phyloP scores from a whole-genome alignment of 2,113 vertebrate genomes.

The Syrrhaptes paradoxus region DNA sequence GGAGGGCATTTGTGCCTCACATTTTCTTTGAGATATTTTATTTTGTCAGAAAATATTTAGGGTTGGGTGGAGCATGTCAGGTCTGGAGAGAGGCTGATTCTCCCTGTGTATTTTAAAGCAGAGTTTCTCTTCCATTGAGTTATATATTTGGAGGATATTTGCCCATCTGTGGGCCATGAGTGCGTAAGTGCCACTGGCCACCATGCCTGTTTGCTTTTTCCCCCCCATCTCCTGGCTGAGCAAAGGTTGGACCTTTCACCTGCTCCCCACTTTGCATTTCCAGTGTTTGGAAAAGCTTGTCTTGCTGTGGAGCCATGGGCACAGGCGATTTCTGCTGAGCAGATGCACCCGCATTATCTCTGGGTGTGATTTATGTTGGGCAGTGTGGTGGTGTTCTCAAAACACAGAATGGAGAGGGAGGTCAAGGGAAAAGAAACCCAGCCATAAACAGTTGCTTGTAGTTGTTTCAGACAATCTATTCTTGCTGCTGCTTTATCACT shows the following conservation, averaged over 20 bases:
- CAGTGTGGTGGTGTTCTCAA: background rate
- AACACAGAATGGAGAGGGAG: background rate
- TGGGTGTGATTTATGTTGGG: background rate
- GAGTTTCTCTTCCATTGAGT: background rate
- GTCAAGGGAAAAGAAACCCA: background rate
- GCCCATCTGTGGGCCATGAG: fast-evolving
- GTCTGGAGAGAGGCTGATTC: background rate
- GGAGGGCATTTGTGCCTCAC: background rate
- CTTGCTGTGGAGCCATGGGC: background rate
- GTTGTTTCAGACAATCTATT: background rate
- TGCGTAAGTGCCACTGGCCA: background rate
- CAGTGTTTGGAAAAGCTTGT: background rate
- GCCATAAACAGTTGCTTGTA: background rate
- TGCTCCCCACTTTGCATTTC: background rate
- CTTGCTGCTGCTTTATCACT: background rate
- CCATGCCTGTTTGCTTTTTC: background rate
- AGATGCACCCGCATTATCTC: background rate
- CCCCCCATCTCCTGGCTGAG: background rate
- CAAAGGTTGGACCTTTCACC: background rate
- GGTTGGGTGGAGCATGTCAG: too few species aligned
- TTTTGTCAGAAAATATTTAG: background rate
- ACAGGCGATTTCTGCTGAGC: background rate
- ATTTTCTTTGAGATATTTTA: background rate
- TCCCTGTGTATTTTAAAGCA: background rate
- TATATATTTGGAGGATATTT: background rate